These are phyloP conservation scores for Antigone vipio DNA, from an alignment of 2,113 vertebrate species.

Conservation along the genomic window DNA sequence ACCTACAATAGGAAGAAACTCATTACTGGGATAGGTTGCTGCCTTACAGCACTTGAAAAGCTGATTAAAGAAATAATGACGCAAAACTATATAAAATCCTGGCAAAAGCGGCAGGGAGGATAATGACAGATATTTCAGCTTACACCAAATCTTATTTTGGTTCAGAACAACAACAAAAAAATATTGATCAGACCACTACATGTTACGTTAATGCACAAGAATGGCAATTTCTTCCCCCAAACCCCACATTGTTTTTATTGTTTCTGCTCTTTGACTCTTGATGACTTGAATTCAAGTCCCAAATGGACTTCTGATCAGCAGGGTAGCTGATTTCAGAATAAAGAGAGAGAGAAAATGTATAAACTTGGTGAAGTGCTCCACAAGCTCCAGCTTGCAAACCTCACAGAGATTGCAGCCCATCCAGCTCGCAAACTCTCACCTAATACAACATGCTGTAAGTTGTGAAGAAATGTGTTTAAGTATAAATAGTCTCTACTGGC, in stretches of 20 bases:
- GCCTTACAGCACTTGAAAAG: conserved; percentile 67
- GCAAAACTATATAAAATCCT: not conserved
- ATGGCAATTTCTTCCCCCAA: conserved; percentile 35
- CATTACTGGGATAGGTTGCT: conserved; percentile 69
- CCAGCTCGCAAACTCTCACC: conserved; percentile 61
- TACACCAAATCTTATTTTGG: not conserved
- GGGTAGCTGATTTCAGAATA: conserved; percentile 53
- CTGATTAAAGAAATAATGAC: conserved; percentile 69
- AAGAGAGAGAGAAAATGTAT: conserved; percentile 60
- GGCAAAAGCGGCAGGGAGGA: not conserved
- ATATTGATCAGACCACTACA: conserved; percentile 24
- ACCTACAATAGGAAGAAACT: conserved; percentile 70
- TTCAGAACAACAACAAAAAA: not conserved
- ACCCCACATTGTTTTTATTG: not conserved
- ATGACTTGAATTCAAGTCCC: conserved; percentile 32
- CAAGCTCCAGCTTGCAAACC: conserved; percentile 59
- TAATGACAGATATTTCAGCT: not conserved
- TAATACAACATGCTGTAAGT: conserved; percentile 64
- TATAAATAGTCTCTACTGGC: conserved; percentile 74
- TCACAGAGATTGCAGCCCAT: conserved; percentile 44
- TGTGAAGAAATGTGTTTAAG: conserved; percentile 75
- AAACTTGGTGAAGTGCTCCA: conserved; percentile 49
- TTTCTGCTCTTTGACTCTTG: conserved; percentile 47
- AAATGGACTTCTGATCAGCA: conserved; percentile 50
- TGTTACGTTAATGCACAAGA: conserved; percentile 25